A percentile compares a stretch with the other conserved stretches of the same genome.
Conservation (phyloP, 1,140 invertebrate species). For the Trachymyrmex cornetzi region DNA sequence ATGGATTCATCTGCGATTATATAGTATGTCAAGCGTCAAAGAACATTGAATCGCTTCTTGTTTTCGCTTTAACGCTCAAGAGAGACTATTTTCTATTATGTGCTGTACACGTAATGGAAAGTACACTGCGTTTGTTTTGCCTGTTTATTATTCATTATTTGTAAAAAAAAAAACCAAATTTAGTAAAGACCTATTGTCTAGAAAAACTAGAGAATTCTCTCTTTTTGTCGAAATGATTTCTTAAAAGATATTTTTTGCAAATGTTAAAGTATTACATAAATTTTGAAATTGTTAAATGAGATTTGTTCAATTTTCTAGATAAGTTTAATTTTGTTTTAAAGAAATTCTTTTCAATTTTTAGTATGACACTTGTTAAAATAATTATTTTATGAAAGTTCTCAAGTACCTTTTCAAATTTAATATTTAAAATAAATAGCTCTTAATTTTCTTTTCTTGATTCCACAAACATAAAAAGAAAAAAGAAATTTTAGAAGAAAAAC, state of each 20-base stretch:
- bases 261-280: background rate
- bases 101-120: background rate
- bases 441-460: background rate
- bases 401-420: background rate
- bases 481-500: background rate
- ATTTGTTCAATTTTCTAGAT: background rate
- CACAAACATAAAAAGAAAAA: background rate
- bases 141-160: background rate
- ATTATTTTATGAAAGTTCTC: background rate
- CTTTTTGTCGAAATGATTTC: background rate
- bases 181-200: background rate
- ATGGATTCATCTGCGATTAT: slow-evolving; percentile 29
- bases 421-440: background rate
- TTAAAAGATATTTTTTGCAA: background rate
- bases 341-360: background rate
- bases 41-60: background rate
- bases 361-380: background rate
- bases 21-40: background rate
- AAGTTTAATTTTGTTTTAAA: background rate
- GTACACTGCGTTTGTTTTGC: background rate
- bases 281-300: background rate
- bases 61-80: slow-evolving; percentile 5
- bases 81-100: background rate
- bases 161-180: background rate
- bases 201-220: background rate